phyloP scores from a whole-genome alignment of 2,113 vertebrate species.

The Chaetodon trifascialis region DNA sequence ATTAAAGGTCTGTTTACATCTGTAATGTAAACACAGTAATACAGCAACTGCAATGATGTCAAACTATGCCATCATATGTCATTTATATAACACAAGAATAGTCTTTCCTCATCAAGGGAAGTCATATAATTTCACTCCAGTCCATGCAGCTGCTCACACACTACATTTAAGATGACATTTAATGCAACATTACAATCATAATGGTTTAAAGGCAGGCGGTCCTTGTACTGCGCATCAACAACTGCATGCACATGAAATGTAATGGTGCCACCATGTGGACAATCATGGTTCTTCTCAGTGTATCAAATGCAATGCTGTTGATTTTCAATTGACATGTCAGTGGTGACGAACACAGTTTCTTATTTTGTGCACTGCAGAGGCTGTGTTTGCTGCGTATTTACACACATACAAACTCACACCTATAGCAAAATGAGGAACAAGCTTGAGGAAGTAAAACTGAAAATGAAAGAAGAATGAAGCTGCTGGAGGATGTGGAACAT shows the following conservation, averaged over 20 bases:
- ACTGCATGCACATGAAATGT: neutral
- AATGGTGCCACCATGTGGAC: constrained; percentile 35
- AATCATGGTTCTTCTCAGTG: no score
- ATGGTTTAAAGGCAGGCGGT: neutral
- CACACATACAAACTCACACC: neutral
- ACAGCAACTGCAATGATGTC: neutral
- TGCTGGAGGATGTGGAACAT: neutral
- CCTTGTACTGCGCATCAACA: no score
- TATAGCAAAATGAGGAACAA: neutral
- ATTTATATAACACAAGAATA: neutral
- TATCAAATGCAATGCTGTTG: no score
- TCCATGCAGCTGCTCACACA: neutral
- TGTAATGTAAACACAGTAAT: neutral
- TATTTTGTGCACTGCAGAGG: no score
- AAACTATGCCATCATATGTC: neutral
- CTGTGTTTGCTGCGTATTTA: no score
- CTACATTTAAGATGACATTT: neutral
- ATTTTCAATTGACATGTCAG: no score
- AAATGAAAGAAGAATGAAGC: neutral
- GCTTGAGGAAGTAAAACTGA: neutral
- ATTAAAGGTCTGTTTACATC: neutral
- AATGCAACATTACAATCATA: neutral
- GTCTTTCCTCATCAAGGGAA: neutral
- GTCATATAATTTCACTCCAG: neutral
- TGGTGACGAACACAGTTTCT: no score